phyloP scores from a whole-genome alignment of 2,113 vertebrate genomes.

The Pithys albifrons region DNA sequence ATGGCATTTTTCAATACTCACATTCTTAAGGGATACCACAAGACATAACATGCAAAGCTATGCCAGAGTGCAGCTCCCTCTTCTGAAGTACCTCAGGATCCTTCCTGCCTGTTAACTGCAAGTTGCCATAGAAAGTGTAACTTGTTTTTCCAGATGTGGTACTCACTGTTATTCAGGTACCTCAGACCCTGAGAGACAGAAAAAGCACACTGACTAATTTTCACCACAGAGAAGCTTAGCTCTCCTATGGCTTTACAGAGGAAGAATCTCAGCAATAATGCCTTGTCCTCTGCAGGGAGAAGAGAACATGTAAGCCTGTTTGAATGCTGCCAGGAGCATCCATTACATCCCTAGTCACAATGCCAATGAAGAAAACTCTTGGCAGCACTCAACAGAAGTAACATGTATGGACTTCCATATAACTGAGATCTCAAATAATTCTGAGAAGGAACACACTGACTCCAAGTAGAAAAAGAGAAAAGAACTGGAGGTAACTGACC shows the following conservation, averaged over 20 bases:
- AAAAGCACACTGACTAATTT: background rate
- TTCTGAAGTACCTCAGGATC: background rate
- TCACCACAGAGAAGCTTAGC: background rate
- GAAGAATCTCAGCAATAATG: background rate
- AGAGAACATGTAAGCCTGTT: background rate
- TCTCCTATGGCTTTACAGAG: background rate
- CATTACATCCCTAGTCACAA: background rate
- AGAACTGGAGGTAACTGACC: background rate
- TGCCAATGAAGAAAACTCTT: background rate
- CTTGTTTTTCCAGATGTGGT: background rate
- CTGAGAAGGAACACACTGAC: background rate
- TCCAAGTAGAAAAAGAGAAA: background rate
- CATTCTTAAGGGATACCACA: background rate
- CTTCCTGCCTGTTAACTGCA: background rate
- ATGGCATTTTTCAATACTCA: background rate
- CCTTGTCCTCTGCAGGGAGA: background rate
- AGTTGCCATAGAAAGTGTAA: background rate
- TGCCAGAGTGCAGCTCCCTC: background rate
- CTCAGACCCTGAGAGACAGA: background rate
- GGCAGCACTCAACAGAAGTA: background rate
- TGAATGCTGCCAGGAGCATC: background rate
- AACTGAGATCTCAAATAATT: background rate
- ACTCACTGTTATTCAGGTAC: background rate
- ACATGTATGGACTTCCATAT: background rate
- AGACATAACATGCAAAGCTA: background rate